A percentile compares a stretch with the other conserved stretches of the same genome.
These are phyloP conservation scores for Meiosimyza platycephala DNA, from an alignment of 2,888 invertebrate species.

Conservation along the genomic window DNA sequence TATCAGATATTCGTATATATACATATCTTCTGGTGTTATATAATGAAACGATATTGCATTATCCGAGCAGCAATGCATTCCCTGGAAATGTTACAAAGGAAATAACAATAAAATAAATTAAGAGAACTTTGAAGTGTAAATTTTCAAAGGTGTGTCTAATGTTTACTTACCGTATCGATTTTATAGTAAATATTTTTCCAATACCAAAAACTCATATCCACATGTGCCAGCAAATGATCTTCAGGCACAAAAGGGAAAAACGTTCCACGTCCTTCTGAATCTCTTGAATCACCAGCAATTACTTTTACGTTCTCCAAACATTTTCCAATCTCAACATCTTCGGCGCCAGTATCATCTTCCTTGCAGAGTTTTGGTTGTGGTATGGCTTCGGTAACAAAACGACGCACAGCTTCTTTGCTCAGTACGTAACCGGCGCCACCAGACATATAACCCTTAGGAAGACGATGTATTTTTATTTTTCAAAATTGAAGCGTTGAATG, in stretches of 20 bases:
- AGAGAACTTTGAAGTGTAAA: not conserved
- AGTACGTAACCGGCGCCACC: slow-evolving; percentile 95
- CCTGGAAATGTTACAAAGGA: no score
- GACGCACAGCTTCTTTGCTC: slow-evolving; percentile 81
- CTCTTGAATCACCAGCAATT: slow-evolving; percentile 88
- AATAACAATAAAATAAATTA: no score
- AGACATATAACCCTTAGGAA: slow-evolving; percentile 83
- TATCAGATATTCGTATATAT: no score
- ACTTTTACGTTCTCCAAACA: slow-evolving; percentile 87
- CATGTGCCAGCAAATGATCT: slow-evolving; percentile 89
- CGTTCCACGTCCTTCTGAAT: slow-evolving; percentile 83
- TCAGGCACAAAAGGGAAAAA: slow-evolving; percentile 95
- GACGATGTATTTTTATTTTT: not conserved
- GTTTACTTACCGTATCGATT: slow-evolving; percentile 72
- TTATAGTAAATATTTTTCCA: slow-evolving; percentile 94
- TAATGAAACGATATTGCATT: no score
- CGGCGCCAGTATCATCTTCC: slow-evolving; percentile 67
- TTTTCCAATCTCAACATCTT: slow-evolving; percentile 71
- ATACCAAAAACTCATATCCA: slow-evolving; percentile 87
- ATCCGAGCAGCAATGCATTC: no score
- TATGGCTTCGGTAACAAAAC: slow-evolving; percentile 78
- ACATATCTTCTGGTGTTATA: no score
- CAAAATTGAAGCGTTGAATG: no score
- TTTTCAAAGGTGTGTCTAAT: no score
- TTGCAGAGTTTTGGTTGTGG: slow-evolving; percentile 67